These are phyloP conservation scores for Spermophilus dauricus DNA, from an alignment of 2,113 vertebrate genomes.

Conservation along the genomic window DNA sequence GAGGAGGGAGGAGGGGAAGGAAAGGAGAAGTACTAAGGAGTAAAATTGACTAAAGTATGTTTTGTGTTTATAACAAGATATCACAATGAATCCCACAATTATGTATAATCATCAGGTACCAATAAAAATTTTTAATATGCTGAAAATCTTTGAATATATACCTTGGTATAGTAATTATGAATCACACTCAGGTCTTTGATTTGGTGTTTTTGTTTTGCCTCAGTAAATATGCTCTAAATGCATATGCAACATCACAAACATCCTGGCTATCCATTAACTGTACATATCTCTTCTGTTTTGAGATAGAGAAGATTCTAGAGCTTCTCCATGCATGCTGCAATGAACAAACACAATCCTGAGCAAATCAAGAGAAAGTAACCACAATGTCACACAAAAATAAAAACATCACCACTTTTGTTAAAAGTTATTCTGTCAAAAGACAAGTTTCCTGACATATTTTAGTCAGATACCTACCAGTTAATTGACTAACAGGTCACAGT, in stretches of 20 bases:
- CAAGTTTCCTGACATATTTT: not conserved
- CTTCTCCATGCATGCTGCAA: not conserved
- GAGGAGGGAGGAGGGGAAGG: too few species aligned
- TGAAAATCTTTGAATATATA: not conserved
- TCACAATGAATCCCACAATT: too few species aligned
- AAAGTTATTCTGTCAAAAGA: not conserved
- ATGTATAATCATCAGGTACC: too few species aligned
- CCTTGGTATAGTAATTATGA: not conserved
- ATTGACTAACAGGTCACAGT: not conserved
- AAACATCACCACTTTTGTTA: not conserved
- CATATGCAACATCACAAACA: not conserved
- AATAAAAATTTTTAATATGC: too few species aligned
- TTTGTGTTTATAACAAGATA: too few species aligned
- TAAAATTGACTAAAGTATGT: too few species aligned
- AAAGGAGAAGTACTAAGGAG: too few species aligned
- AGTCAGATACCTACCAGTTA: not conserved
- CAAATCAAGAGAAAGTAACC: constrained; percentile 44
- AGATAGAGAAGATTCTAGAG: not conserved
- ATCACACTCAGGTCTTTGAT: not conserved
- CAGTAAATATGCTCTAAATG: not conserved
- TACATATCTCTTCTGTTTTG: not conserved
- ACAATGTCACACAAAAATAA: not conserved
- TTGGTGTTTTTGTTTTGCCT: not conserved
- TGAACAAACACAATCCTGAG: not conserved
- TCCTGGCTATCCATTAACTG: not conserved